Base-by-base conservation (phyloP, 2,797 vertebrate species). In the Chloroceryle amazona region DNA sequence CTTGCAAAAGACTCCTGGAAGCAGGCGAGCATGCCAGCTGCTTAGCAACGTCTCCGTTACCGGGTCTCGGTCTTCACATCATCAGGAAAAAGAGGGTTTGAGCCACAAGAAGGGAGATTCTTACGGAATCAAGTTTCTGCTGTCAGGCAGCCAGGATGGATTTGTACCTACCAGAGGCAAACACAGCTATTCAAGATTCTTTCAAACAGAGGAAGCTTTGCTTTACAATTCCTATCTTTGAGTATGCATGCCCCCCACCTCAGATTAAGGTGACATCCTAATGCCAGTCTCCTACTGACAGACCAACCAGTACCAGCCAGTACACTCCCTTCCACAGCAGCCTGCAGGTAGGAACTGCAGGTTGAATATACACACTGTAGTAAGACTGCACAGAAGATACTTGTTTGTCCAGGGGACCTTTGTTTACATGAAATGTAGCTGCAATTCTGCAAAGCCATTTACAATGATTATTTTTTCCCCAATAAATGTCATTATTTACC, bases 381-480 rank as follows among this genome's bases (percentile, higher is more conserved):
- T 14, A 87, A 33, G 51, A 39, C 46, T 39, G n/a, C 49, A 75
- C 23, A 62, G 12, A 58, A 79, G 19, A 7, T 22, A 49, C 3
- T 70, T 75, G 46, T 21, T 70, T 75, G 46, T 21, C 49, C 28
- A 47, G 72, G 21, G 29, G 37, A 52, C 35, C 11, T 13, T 9
- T 6, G 6, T 73, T 79, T 66, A 73, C 37, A 35, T 46, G 67
- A 96, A 85, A 90, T 42, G 31, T 28, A 68, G 80, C 33, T 81
- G 49, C 52, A 88, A 78, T 75, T 83, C 88, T 31, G 41, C 51
- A 80, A 88, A 67, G 55, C 44, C 51, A 63, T 80, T 80, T 76
- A 73, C 52, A 60, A 44, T 13, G 47, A 76, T 51, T 46, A 35
- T 57, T 67, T 73, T 87, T 84, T 19, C 41, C 47, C 26, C 25